phyloP scores from a whole-genome alignment of 1,140 invertebrate species.

The Drosophila mauritiana region DNA sequence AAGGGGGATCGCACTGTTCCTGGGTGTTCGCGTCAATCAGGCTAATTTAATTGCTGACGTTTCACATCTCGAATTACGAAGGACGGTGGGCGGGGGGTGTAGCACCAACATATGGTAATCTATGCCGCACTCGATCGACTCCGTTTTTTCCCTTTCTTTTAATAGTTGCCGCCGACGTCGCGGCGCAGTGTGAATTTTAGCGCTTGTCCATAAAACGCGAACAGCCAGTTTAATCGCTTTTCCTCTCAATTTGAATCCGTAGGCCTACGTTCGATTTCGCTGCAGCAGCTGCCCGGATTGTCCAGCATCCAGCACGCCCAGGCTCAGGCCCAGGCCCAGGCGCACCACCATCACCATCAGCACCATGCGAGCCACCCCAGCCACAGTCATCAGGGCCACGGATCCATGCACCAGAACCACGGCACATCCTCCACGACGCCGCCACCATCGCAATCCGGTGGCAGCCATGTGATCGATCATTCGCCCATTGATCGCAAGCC shows the following conservation, averaged over 20 bases:
- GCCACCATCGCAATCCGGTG: conserved; percentile 69
- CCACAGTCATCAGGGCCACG: conserved; percentile 11
- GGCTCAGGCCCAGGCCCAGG: conserved; percentile 5
- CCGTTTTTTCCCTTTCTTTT: conserved; percentile 33
- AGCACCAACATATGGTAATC: conserved; percentile 62
- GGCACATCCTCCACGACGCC: conserved; percentile 61
- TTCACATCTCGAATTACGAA: conserved; percentile 60
- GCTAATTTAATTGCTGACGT: conserved; percentile 53
- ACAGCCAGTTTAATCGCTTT: conserved; percentile 62
- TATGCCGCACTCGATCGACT: conserved; percentile 19
- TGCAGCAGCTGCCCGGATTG: conserved; percentile 70
- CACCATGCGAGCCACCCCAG: conserved; percentile 1
- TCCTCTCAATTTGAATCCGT: conserved; percentile 13
- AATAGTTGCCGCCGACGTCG: conserved; percentile 56
- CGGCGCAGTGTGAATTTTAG: conserved; percentile 73
- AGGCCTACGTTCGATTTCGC: conserved; percentile 78
- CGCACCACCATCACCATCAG: conserved; percentile 35
- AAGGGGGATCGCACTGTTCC: conserved; percentile 12
- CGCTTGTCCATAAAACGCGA: conserved; percentile 62
- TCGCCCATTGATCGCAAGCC: conserved; percentile 76
- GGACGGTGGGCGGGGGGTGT: conserved; percentile 2
- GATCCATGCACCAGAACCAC: conserved; percentile 45
- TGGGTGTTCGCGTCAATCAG: conserved; percentile 84
- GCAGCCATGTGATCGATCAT: conserved; percentile 65
- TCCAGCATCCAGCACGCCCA: conserved; percentile 63